These are phyloP conservation scores for Meta bourneti DNA, from an alignment of 2,888 invertebrate genomes.

Conservation along the genomic window DNA sequence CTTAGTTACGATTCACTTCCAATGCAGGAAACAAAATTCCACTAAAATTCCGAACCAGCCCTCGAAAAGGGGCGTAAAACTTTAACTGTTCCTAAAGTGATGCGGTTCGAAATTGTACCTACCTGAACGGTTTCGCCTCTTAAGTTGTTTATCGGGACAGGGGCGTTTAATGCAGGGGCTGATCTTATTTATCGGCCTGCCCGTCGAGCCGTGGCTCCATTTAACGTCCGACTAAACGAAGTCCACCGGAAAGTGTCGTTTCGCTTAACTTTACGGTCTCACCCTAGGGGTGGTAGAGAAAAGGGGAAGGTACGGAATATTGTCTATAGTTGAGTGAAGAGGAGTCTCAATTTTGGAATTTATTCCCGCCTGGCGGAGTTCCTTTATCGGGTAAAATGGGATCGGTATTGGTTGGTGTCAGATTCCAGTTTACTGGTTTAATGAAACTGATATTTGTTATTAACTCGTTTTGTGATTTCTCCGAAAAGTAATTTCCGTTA, in stretches of 20 bases:
- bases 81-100: too few relatives aligned
- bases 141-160: not conserved
- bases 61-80: too few relatives aligned
- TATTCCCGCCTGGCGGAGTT: not conserved
- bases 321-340: not conserved
- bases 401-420: not conserved
- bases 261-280: not conserved
- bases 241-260: not conserved
- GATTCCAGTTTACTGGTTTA: too few relatives aligned
- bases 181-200: not conserved
- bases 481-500: too few relatives aligned
- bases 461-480: too few relatives aligned
- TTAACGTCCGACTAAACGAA: not conserved
- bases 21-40: too few relatives aligned
- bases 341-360: not conserved
- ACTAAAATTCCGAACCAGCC: too few relatives aligned
- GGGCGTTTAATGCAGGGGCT: not conserved
- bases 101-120: not conserved
- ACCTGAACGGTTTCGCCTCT: not conserved
- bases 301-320: not conserved
- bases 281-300: not conserved
- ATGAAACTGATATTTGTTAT: too few relatives aligned
- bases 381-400: not conserved
- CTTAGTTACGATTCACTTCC: too few relatives aligned
- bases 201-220: not conserved